A percentile compares a stretch with the other conserved stretches of the same genome.
These are phyloP conservation scores for Apostichopus californicus DNA, from an alignment of 35 echinoderm and acorn worm genomes.

Conservation along the genomic window DNA sequence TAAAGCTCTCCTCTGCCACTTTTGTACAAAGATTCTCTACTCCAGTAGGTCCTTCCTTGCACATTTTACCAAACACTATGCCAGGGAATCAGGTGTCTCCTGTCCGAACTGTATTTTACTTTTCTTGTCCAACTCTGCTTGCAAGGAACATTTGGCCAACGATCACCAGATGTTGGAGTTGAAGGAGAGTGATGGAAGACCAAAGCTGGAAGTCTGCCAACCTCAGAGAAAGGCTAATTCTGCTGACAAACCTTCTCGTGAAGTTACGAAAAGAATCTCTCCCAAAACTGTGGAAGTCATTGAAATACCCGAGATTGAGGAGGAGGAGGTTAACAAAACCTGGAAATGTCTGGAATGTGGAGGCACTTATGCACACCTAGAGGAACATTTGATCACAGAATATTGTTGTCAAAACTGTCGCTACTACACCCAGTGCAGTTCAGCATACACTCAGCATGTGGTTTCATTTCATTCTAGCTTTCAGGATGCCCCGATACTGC, in stretches of 20 bases:
- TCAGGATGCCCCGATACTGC: slow-evolving; percentile 25
- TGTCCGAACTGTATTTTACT: slow-evolving; percentile 45
- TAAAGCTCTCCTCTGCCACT: slow-evolving; percentile 36
- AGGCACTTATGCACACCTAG: not conserved
- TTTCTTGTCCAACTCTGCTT: slow-evolving; percentile 30
- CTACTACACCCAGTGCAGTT: slow-evolving; percentile 53
- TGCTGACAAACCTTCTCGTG: not conserved
- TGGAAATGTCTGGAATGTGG: slow-evolving; percentile 60
- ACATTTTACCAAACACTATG: slow-evolving; percentile 50
- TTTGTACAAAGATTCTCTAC: slow-evolving; percentile 42
- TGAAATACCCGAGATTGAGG: not conserved
- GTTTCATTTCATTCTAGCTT: slow-evolving; percentile 45
- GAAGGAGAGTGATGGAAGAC: not conserved
- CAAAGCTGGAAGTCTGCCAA: not conserved
- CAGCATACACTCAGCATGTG: slow-evolving; percentile 45
- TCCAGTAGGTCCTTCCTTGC: slow-evolving; percentile 36
- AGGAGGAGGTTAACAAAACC: slow-evolving; percentile 28
- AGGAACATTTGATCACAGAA: slow-evolving; percentile 25
- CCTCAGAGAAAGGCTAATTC: not conserved
- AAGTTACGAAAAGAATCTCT: not conserved
- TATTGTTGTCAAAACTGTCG: slow-evolving; percentile 35
- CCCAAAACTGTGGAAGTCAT: not conserved
- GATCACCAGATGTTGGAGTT: slow-evolving; percentile 42
- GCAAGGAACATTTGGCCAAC: slow-evolving; percentile 26
- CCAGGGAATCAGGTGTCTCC: not conserved